Conservation (phyloP, 1,140 invertebrate species). For the Tachypleus tridentatus region DNA sequence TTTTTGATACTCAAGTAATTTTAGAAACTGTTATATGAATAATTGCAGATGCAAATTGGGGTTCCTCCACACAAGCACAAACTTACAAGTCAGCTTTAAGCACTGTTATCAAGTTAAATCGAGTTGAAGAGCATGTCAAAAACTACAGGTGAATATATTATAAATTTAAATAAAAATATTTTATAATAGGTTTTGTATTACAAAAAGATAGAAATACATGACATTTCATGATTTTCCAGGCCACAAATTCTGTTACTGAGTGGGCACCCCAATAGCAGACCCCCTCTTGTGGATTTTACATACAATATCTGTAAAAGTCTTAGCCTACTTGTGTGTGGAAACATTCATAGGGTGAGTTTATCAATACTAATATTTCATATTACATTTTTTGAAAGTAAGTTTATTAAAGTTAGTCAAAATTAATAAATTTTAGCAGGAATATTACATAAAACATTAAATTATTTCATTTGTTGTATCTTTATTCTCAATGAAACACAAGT, state of each 20-base stretch:
- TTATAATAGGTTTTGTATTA: too few species aligned
- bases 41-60: constrained; percentile 48
- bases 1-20: too few species aligned
- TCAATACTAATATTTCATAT: too few species aligned
- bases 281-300: constrained; percentile 44
- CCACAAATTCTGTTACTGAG: constrained; percentile 46
- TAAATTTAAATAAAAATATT: too few species aligned
- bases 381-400: too few species aligned
- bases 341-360: constrained; percentile 46
- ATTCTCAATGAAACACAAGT: too few species aligned
- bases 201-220: too few species aligned
- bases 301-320: constrained; percentile 41
- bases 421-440: too few species aligned
- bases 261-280: constrained; percentile 39
- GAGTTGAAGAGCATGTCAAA: constrained; percentile 47
- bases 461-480: too few species aligned
- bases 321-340: constrained; percentile 41
- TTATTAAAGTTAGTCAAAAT: too few species aligned
- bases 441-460: too few species aligned
- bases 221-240: constrained; percentile 8
- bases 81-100: constrained; percentile 42
- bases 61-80: constrained; percentile 52
- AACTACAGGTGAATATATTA: constrained; percentile 39
- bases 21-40: constrained; percentile 6
- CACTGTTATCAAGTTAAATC: constrained; percentile 38